Conservation (phyloP, 1,140 invertebrate genomes). For the Homarus americanus region DNA sequence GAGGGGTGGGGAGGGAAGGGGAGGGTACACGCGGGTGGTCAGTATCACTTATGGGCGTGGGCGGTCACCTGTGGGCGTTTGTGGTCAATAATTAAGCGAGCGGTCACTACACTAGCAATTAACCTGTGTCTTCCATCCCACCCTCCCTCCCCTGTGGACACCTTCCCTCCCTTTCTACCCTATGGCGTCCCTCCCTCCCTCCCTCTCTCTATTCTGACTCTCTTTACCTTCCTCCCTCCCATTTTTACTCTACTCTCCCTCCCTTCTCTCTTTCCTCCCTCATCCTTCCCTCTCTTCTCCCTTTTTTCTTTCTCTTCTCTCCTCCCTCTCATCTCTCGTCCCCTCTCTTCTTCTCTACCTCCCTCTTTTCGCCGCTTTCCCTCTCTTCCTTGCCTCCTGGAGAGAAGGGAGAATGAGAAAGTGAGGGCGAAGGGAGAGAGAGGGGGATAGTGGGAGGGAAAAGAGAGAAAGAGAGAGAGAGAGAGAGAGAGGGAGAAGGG, state of each 20-base stretch:
- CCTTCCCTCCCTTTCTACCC: neutral
- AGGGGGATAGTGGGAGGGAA: neutral
- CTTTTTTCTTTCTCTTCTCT: neutral
- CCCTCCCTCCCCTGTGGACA: conserved; percentile 12
- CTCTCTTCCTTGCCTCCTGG: too few species aligned
- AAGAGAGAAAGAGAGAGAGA: neutral
- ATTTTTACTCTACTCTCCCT: neutral
- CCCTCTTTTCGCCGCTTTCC: too few species aligned
- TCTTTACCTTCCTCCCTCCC: neutral
- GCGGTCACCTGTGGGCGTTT: conserved; percentile 16
- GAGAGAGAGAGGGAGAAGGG: neutral
- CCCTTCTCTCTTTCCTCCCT: neutral
- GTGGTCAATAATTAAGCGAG: conserved; percentile 54
- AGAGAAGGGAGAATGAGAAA: too few species aligned
- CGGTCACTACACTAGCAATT: conserved; percentile 20
- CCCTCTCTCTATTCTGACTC: neutral
- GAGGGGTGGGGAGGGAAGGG: neutral
- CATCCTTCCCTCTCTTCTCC: neutral
- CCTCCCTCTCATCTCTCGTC: too few species aligned
- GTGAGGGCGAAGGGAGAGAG: too few species aligned
- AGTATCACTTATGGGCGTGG: conserved; percentile 5
- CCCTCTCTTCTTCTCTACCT: too few species aligned
- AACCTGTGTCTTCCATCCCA: neutral
- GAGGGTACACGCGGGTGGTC: neutral
- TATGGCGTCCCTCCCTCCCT: neutral